These are phyloP conservation scores for Ibidorhyncha struthersii DNA, from an alignment of 2,113 vertebrate genomes.

Conservation along the genomic window DNA sequence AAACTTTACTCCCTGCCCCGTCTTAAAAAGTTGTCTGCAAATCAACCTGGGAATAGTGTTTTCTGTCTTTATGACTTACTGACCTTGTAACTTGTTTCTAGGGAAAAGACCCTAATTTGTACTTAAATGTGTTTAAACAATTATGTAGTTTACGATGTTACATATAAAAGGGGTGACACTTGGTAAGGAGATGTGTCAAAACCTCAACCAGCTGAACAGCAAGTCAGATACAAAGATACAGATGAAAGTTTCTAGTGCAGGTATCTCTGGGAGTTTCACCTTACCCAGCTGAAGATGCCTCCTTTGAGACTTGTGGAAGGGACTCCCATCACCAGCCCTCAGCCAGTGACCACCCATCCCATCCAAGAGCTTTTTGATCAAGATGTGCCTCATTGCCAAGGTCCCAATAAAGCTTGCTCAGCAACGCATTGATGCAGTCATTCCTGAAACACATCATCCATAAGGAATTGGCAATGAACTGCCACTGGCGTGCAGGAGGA, in stretches of 20 bases:
- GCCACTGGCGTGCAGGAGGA: not conserved
- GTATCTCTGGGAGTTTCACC: not conserved
- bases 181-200: not conserved
- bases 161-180: not conserved
- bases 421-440: not conserved
- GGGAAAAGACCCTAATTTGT: not conserved
- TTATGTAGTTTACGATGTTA: not conserved
- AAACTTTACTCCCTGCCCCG: not conserved
- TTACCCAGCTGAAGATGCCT: not conserved
- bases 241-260: not conserved
- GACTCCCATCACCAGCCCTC: not conserved
- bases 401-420: not conserved
- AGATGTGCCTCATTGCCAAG: not conserved
- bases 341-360: not conserved
- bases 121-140: not conserved
- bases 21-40: not conserved
- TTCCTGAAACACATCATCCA: not conserved
- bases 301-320: not conserved
- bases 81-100: not conserved
- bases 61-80: not conserved
- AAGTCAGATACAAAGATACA: fast-evolving
- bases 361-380: not conserved
- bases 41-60: not conserved
- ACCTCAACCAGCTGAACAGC: not conserved
- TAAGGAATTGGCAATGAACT: not conserved